Conservation (phyloP, 2,888 invertebrate genomes). For the Gryllus longicercus region DNA sequence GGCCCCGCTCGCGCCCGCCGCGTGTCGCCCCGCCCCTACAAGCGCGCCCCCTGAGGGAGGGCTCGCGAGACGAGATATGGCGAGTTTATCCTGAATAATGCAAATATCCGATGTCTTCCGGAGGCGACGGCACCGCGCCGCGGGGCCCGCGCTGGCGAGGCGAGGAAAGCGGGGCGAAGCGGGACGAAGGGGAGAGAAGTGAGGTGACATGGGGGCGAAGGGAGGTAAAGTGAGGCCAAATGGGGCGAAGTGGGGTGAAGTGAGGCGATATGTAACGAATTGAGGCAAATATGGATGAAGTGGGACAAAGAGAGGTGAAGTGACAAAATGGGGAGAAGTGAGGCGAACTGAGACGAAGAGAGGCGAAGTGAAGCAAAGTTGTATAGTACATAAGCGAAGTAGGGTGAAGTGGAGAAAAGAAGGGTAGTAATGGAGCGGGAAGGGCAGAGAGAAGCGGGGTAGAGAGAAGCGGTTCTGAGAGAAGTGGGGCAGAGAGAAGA, state of each 20-base stretch:
- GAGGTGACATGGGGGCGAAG: not conserved
- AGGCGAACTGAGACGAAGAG: too few relatives aligned
- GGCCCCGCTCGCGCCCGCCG: too few relatives aligned
- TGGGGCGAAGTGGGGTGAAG: not conserved
- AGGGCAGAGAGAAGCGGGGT: not conserved
- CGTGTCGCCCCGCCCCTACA: too few relatives aligned
- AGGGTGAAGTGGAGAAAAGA: too few relatives aligned
- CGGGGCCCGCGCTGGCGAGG: not conserved
- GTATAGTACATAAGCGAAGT: not conserved
- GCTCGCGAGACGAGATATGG: not conserved
- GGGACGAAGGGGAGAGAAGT: not conserved
- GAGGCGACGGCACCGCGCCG: not conserved
- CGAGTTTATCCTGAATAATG: conserved; percentile 8
- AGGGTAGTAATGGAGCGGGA: too few relatives aligned
- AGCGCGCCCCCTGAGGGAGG: too few relatives aligned
- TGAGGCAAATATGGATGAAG: not conserved
- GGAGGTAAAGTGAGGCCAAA: not conserved
- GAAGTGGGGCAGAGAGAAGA: not conserved
- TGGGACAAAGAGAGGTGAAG: not conserved
- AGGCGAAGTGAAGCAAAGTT: not conserved
- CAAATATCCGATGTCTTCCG: conserved; percentile 6
- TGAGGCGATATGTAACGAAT: not conserved
- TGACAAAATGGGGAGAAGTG: not conserved
- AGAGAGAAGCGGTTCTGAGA: not conserved
- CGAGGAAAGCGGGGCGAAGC: not conserved